phyloP scores from a whole-genome alignment of 2,113 vertebrate genomes.

The Mustela nigripes region DNA sequence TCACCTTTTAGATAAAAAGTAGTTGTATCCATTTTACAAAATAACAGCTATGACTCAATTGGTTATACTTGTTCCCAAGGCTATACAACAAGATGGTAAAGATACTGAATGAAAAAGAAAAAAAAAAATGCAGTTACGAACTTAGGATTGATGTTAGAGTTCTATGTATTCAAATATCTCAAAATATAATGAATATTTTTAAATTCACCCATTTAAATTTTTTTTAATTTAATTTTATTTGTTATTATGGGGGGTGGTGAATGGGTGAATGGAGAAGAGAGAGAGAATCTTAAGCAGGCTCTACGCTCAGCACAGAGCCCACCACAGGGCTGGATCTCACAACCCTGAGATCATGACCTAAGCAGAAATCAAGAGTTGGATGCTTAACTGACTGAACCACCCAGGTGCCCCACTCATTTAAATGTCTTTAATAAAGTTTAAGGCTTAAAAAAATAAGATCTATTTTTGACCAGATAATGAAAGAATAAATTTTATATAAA shows the following conservation, averaged over 20 bases:
- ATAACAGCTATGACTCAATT: background rate
- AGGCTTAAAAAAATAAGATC: background rate
- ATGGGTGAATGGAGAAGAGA: background rate
- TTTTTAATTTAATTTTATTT: background rate
- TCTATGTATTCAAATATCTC: conserved; percentile 2
- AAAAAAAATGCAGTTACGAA: background rate
- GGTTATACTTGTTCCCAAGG: background rate
- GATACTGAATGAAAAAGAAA: background rate
- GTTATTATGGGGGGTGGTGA: background rate
- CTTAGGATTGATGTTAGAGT: background rate
- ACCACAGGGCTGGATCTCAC: background rate
- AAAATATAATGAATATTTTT: conserved; percentile 6
- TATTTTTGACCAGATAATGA: background rate
- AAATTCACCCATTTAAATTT: background rate
- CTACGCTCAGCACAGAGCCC: background rate
- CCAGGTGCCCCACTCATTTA: background rate
- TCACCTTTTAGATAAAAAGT: background rate
- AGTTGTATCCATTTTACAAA: background rate
- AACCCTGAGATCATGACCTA: background rate
- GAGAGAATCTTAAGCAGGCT: background rate
- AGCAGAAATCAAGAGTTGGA: background rate
- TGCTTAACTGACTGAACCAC: background rate
- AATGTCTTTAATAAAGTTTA: background rate
- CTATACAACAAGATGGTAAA: background rate
- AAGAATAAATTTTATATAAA: background rate